Evolutionary conservation across 2,797 vertebrate genomes (phyloP).

Genomic region (Schizothorax lantsangensis): DNA sequence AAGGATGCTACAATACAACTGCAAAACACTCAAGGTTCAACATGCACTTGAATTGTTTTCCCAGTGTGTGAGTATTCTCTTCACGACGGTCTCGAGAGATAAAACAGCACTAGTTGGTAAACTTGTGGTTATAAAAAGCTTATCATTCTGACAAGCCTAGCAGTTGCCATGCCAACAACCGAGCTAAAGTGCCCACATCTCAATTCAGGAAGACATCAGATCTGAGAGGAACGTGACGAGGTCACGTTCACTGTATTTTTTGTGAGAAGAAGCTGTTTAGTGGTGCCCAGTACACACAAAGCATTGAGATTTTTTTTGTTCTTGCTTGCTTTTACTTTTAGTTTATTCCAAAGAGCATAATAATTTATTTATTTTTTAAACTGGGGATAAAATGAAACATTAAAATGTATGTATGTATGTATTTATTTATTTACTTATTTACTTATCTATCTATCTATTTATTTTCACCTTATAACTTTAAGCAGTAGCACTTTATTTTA

Average conservation of each 20-base stretch:
- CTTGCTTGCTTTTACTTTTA: too few species aligned
- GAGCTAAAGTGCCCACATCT: constrained; percentile 22
- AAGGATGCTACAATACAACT: not conserved
- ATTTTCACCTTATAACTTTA: not conserved
- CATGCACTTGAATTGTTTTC: constrained; percentile 11
- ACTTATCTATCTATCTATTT: too few species aligned
- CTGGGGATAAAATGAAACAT: too few species aligned
- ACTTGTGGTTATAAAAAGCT: constrained; percentile 48
- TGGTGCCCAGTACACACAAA: not conserved
- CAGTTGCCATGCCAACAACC: constrained; percentile 67
- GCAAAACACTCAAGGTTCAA: constrained; percentile 16
- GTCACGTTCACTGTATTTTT: not conserved
- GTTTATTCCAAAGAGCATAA: too few species aligned
- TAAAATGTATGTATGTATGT: too few species aligned
- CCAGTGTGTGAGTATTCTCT: not conserved
- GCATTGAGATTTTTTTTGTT: not conserved
- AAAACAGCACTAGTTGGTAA: constrained; percentile 36
- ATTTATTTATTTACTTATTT: too few species aligned
- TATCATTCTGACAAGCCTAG: constrained; percentile 57
- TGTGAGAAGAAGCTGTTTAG: not conserved
- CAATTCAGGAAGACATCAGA: constrained; percentile 15
- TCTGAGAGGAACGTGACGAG: constrained; percentile 14
- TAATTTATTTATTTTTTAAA: too few species aligned
- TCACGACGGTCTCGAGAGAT: not conserved
- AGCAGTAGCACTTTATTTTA: too few species aligned